phyloP scores from a whole-genome alignment of 2,797 vertebrate species.

The Myoxocephalus aenaeus region DNA sequence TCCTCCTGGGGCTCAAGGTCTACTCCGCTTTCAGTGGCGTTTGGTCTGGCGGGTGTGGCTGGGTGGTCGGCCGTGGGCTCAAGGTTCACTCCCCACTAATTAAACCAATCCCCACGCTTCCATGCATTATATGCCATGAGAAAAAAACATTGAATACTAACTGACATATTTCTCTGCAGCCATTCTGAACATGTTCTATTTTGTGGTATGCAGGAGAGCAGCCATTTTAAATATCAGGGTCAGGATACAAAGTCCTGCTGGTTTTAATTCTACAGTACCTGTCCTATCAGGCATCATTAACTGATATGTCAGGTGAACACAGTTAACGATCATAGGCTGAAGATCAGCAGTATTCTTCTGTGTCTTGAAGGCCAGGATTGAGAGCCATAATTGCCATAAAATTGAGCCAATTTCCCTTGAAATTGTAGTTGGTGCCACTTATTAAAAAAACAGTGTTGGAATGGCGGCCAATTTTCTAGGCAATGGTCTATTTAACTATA shows the following conservation, averaged over 20 bases:
- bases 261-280: conserved; percentile 19
- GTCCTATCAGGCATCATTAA: conserved; percentile 5
- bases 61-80: too few relatives aligned
- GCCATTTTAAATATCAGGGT: conserved; percentile 6
- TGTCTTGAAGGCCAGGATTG: conserved; percentile 17
- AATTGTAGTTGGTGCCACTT: conserved; percentile 1
- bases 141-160: neutral
- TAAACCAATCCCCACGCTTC: too few relatives aligned
- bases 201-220: conserved; percentile 2
- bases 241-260: conserved; percentile 22
- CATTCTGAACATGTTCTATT: neutral
- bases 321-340: conserved; percentile 20
- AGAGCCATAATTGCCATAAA: conserved; percentile 23
- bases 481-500: conserved; percentile 17
- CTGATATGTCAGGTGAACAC: conserved; percentile 34
- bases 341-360: conserved; percentile 17
- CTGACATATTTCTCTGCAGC: neutral
- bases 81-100: too few relatives aligned
- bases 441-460: neutral
- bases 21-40: neutral
- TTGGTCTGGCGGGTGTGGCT: too few relatives aligned
- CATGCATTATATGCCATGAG: neutral
- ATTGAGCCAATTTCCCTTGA: conserved; percentile 30
- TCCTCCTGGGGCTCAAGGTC: too few relatives aligned
- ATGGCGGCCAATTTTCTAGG: conserved; percentile 1